Conservation (phyloP, 2,797 vertebrate genomes). For the Dendrocincla fuliginosa region DNA sequence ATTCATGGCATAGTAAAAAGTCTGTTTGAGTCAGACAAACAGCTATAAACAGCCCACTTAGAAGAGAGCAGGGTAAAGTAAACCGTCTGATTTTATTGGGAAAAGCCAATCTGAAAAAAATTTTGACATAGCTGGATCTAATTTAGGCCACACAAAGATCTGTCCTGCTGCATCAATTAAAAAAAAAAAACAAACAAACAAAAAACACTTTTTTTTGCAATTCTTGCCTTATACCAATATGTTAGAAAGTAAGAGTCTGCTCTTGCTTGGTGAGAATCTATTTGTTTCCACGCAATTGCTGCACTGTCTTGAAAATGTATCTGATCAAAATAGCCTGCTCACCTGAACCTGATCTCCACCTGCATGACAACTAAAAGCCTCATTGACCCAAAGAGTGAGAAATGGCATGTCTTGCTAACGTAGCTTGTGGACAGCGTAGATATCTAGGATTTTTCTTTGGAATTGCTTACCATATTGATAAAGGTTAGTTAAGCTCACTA, state of each 20-base stretch:
- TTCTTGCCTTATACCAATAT: not conserved
- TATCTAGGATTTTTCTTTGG: conserved; percentile 70
- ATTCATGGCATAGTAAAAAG: not conserved
- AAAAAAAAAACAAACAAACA: not conserved
- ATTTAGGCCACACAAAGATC: not conserved
- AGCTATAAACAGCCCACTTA: not conserved
- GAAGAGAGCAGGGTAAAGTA: not conserved
- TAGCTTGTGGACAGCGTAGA: conserved; percentile 71
- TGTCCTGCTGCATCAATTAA: not conserved
- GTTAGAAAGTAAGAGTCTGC: not conserved
- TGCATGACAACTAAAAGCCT: conserved; percentile 77
- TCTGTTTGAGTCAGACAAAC: not conserved
- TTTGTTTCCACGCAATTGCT: not conserved
- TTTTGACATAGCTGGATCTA: accelerated
- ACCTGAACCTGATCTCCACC: conserved; percentile 74
- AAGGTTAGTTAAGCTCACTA: conserved; percentile 80
- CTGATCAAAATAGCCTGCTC: conserved; percentile 19
- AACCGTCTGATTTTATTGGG: not conserved
- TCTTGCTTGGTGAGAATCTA: not conserved
- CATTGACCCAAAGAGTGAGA: conserved; percentile 76
- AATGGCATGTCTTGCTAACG: conserved; percentile 67
- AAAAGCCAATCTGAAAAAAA: not conserved
- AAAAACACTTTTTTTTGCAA: not conserved
- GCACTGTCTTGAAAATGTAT: not conserved
- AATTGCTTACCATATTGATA: conserved; percentile 74